These are phyloP conservation scores for Ptyas mucosa DNA, from an alignment of 2,113 vertebrate genomes.

Conservation along the genomic window DNA sequence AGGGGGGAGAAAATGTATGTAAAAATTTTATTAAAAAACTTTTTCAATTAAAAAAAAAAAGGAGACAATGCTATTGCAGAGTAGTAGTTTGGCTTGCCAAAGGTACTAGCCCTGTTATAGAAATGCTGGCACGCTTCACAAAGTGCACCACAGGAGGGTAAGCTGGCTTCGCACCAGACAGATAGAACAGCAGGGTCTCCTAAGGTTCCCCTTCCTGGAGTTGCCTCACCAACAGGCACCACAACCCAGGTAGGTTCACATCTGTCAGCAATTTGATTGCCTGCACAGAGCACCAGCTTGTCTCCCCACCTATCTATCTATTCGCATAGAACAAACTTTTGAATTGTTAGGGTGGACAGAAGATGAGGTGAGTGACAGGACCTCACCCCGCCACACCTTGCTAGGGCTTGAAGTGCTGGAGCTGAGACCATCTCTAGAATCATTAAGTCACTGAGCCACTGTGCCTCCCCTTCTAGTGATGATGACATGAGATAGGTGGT, in stretches of 20 bases:
- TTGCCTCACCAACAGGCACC: neutral
- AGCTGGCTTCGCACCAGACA: neutral
- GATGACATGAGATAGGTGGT: neutral
- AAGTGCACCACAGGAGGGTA: neutral
- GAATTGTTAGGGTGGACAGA: neutral
- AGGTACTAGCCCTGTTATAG: neutral
- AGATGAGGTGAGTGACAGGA: neutral
- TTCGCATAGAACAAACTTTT: neutral
- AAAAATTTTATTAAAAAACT: too few species aligned
- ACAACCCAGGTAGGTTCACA: neutral
- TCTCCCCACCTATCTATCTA: neutral
- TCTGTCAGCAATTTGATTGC: neutral
- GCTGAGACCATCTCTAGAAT: too few species aligned
- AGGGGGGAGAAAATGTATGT: too few species aligned
- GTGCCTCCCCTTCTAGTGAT: neutral
- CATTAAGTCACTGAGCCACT: too few species aligned
- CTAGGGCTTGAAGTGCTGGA: neutral
- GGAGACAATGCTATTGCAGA: neutral
- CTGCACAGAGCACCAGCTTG: neutral
- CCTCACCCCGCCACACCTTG: neutral
- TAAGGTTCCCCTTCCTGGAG: neutral
- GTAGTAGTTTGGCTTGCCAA: neutral
- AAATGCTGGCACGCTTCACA: neutral
- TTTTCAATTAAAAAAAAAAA: too few species aligned
- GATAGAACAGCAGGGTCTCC: neutral